These are phyloP conservation scores for Chelmon rostratus DNA, from an alignment of 2,797 vertebrate species.

Conservation along the genomic window DNA sequence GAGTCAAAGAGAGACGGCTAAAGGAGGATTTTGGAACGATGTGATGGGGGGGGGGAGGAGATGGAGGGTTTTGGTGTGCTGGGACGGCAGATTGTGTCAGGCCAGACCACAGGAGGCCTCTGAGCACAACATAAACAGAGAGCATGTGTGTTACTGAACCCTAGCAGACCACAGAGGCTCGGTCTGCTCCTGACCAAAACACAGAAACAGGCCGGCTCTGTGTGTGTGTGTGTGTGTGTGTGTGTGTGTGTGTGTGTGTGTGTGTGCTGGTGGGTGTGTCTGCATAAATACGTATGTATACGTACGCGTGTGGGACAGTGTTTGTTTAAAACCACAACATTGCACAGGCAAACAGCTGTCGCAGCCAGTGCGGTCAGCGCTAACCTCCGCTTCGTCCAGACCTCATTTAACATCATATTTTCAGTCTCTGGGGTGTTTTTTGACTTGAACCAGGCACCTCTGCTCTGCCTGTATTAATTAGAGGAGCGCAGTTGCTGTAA, in stretches of 20 bases:
- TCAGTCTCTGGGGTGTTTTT: slow-evolving; percentile 54
- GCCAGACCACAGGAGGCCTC: slow-evolving; percentile 71
- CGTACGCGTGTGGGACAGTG: slow-evolving; percentile 55
- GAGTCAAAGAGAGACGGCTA: not conserved
- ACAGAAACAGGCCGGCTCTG: slow-evolving; percentile 39
- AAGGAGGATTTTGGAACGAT: slow-evolving; percentile 5
- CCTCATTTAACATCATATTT: slow-evolving; percentile 55
- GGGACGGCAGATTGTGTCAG: slow-evolving; percentile 37
- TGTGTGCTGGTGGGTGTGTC: no score
- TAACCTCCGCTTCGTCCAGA: slow-evolving; percentile 60
- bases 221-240: slow-evolving; percentile 25
- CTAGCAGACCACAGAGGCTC: slow-evolving; percentile 65
- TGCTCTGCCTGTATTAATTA: slow-evolving; percentile 65
- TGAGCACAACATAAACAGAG: slow-evolving; percentile 73
- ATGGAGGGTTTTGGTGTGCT: not conserved
- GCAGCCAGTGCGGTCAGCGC: slow-evolving; percentile 63
- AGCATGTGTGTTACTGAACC: slow-evolving; percentile 71
- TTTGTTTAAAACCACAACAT: slow-evolving; percentile 79
- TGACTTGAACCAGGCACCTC: slow-evolving; percentile 51
- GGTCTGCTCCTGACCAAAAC: slow-evolving; percentile 59
- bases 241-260: slow-evolving; percentile 14
- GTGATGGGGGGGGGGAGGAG: not conserved
- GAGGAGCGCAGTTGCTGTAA: slow-evolving; percentile 40
- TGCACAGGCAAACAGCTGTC: slow-evolving; percentile 67
- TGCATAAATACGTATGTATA: slow-evolving; percentile 50